A percentile compares a stretch with the other conserved stretches of the same genome.
phyloP scores from a whole-genome alignment of 2,113 vertebrate genomes.

The Carassius gibelio region DNA sequence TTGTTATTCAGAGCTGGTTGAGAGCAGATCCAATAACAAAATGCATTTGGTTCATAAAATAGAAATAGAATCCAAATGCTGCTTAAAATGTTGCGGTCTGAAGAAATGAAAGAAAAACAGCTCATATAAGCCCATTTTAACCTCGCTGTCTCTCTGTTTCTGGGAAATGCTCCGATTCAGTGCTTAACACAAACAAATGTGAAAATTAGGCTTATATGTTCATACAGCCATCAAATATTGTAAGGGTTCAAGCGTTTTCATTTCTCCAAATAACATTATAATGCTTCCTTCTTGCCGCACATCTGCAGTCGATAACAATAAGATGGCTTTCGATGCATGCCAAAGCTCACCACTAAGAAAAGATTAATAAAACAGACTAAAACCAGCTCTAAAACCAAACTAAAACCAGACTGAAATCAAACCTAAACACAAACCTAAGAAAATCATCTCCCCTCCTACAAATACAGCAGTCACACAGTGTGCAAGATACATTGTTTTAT shows the following conservation, averaged over 20 bases:
- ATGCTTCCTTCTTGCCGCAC: constrained; percentile 68
- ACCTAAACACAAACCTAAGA: constrained; percentile 22
- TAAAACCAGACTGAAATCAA: constrained; percentile 3
- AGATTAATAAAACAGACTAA: constrained; percentile 34
- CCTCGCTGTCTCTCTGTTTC: background rate
- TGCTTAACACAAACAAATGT: constrained; percentile 30
- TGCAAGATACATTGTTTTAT: constrained; percentile 50
- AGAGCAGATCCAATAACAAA: constrained; percentile 63
- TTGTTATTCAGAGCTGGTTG: constrained; percentile 47
- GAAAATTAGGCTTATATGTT: constrained; percentile 22
- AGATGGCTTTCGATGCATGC: constrained; percentile 73
- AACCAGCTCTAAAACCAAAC: constrained; percentile 14
- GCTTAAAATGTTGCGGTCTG: constrained; percentile 64
- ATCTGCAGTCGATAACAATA: constrained; percentile 72
- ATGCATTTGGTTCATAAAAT: constrained; percentile 66
- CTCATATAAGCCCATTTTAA: constrained; percentile 39
- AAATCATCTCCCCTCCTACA: constrained; percentile 58
- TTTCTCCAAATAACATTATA: constrained; percentile 64
- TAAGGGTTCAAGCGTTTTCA: constrained; percentile 39
- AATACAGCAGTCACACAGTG: background rate
- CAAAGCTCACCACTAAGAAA: constrained; percentile 61
- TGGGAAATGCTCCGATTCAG: constrained; percentile 11
- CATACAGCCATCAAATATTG: constrained; percentile 63
- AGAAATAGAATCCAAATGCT: constrained; percentile 69
- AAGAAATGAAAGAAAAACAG: constrained; percentile 51